Evolutionary conservation across 2,797 vertebrate genomes (phyloP), one percentile per base, ranked within the genome.

Genomic region (Sebastolobus altivelis): DNA sequence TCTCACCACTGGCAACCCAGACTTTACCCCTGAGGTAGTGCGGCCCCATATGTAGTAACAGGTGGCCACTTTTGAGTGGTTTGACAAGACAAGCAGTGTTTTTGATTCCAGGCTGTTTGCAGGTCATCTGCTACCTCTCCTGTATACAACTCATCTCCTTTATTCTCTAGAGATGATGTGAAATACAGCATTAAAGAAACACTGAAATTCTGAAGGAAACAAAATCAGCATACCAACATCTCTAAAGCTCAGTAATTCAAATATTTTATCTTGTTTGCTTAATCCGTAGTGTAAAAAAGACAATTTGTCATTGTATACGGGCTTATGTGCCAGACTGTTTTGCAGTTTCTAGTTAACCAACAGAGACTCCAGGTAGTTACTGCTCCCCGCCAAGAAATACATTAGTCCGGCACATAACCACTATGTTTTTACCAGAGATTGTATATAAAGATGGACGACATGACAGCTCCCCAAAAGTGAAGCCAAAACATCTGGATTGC

Each of bases 1-100:
- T 87, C 93, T 99, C 79, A 98, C 98, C 59, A 97, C 97, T 5
- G 98, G 98, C 61, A 98, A 98, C 95, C 97, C 97, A 13, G 97
- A 98, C 88, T 95, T 97, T 75, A 97, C 96, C 73, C 98, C 98
- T 1, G 97, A 97, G 92, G 97, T 95, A 92, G 22, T 40, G 55
- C 65, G 10, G 54, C 25, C 68, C 52, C 76, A 77, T 73, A 75
- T 86, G 67, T 52, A 18, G 61, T 55, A 79, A 83, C 84, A 90
- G 78, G 68, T 88, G 88, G 83, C 70, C 84, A 72, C 72, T 78
- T 87, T 73, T 81, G 60, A 77, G 65, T 71, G 33, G 71, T 80
- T 67, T 87, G 65, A 82, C 46, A 77, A 43, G 54, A 84, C 66
- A 61, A 62, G 40, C 29, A 5, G 2, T 54, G 71, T 56, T 85